Conservation (phyloP, 2,888 invertebrate species). For the Sussaba pulchella region DNA sequence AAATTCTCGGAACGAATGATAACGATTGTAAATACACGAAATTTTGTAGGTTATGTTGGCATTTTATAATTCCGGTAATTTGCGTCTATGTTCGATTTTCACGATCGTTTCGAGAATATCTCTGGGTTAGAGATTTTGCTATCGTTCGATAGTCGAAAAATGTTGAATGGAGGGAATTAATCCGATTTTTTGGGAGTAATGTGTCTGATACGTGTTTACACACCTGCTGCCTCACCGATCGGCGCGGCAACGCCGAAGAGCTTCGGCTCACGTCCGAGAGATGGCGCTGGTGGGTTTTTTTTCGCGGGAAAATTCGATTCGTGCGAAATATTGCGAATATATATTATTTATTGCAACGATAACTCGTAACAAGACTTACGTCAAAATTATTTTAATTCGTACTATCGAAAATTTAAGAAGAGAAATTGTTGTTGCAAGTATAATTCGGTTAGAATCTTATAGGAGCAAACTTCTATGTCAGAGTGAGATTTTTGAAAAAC, state of each 20-base stretch:
- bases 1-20: neutral
- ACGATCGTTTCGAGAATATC: neutral
- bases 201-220: conserved; percentile 42
- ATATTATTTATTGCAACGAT: neutral
- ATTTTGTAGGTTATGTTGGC: conserved; percentile 77
- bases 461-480: too few species aligned
- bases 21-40: conserved; percentile 55
- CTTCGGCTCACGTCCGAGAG: conserved; percentile 19
- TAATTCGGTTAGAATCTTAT: too few species aligned
- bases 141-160: neutral
- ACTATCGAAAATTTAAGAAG: too few species aligned
- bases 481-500: too few species aligned
- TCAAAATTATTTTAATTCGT: neutral
- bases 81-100: neutral
- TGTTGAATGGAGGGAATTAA: neutral
- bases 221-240: conserved; percentile 36
- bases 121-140: neutral
- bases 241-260: neutral
- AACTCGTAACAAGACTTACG: too few species aligned
- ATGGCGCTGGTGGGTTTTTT: conserved; percentile 18
- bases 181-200: neutral
- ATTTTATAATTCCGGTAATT: conserved; percentile 74
- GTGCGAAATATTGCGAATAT: neutral
- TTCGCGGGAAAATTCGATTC: neutral
- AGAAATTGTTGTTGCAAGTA: too few species aligned